phyloP scores from a whole-genome alignment of 2,797 vertebrate genomes.

The Pangasius larnaudii region DNA sequence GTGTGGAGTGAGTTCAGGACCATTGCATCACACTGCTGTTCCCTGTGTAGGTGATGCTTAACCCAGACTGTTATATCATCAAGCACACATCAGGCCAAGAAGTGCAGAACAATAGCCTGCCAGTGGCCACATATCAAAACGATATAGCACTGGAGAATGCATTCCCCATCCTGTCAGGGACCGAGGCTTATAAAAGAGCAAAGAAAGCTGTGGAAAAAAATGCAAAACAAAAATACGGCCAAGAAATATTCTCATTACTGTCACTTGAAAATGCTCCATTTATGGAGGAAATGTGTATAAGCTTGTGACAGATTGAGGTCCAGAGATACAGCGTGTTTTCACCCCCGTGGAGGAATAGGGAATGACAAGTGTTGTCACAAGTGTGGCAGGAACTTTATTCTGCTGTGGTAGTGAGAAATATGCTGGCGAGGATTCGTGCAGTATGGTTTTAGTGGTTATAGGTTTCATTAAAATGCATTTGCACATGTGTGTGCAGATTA shows the following conservation, averaged over 20 bases:
- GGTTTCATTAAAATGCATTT: background rate
- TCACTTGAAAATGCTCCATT: constrained; percentile 55
- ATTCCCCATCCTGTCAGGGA: constrained; percentile 46
- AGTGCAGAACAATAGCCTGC: constrained; percentile 45
- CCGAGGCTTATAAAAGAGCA: constrained; percentile 35
- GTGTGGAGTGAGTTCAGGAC: background rate
- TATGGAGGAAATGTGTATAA: constrained; percentile 44
- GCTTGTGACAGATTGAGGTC: constrained; percentile 61
- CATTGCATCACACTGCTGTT: constrained; percentile 12
- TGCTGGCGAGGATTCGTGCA: background rate
- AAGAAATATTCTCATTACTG: constrained; percentile 58
- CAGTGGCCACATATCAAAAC: constrained; percentile 48
- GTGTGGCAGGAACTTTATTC: constrained; percentile 52
- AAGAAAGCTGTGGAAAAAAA: constrained; percentile 16
- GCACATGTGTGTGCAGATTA: background rate
- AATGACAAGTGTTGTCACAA: constrained; percentile 59
- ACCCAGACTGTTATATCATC: constrained; percentile 48
- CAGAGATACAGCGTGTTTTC: constrained; percentile 52
- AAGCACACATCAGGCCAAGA: constrained; percentile 40
- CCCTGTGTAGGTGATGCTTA: constrained; percentile 44
- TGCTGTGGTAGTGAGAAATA: constrained; percentile 34
- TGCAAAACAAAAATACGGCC: constrained; percentile 36
- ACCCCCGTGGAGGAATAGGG: constrained; percentile 45
- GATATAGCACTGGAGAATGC: constrained; percentile 27
- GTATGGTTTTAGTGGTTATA: background rate